Percentiles rank a stretch among this genome's conserved stretches.
phyloP scores from a whole-genome alignment of 2,113 vertebrate genomes.

The Scomber scombrus region DNA sequence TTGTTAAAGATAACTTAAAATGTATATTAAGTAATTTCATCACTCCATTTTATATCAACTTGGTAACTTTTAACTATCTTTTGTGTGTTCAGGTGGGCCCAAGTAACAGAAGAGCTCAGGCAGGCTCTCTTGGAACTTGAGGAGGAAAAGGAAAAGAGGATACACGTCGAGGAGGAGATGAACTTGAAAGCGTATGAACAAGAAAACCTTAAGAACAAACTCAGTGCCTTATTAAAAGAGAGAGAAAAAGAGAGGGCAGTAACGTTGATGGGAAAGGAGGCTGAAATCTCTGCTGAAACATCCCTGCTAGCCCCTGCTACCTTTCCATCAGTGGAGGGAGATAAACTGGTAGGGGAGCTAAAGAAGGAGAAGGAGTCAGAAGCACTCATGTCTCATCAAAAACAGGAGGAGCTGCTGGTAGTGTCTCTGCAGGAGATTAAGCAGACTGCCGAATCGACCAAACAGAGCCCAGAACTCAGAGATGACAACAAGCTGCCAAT shows the following conservation, averaged over 20 bases:
- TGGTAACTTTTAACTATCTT: neutral
- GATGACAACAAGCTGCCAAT: conserved; percentile 49
- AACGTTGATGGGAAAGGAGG: conserved; percentile 17
- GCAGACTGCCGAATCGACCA: conserved; percentile 55
- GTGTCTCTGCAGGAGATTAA: conserved; percentile 81
- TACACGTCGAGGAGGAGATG: conserved; percentile 67
- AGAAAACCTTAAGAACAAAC: conserved; percentile 69
- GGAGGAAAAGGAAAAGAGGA: conserved; percentile 72
- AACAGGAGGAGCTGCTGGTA: conserved; percentile 78
- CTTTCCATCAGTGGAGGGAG: conserved; percentile 25
- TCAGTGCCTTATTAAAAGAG: conserved; percentile 66
- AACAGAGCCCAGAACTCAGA: conserved; percentile 62
- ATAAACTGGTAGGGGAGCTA: conserved; percentile 72
- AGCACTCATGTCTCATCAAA: conserved; percentile 68
- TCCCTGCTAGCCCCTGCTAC: conserved; percentile 5
- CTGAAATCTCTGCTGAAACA: conserved; percentile 22
- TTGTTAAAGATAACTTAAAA: too few species aligned
- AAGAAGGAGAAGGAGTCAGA: conserved; percentile 65
- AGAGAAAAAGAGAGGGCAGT: conserved; percentile 30
- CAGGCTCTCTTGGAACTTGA: conserved; percentile 66
- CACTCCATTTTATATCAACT: neutral
- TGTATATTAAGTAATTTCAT: too few species aligned
- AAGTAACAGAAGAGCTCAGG: conserved; percentile 81
- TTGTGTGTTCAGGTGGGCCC: conserved; percentile 72
- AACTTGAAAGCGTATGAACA: conserved; percentile 65